phyloP scores from a whole-genome alignment of 2,888 invertebrate species.

The Drosophila cognata region DNA sequence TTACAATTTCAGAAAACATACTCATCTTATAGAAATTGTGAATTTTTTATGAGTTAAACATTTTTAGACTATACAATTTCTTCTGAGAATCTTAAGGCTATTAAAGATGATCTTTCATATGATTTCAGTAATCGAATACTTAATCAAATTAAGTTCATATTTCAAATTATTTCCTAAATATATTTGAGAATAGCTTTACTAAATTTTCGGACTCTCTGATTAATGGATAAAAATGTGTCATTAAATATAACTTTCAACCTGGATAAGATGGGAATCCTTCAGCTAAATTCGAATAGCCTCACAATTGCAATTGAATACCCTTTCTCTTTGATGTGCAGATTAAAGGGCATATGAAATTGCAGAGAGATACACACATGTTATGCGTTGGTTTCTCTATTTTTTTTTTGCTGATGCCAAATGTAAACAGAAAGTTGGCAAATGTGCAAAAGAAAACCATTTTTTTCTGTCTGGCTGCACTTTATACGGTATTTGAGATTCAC shows the following conservation, averaged over 20 bases:
- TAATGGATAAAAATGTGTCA: background rate
- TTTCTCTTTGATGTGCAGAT: background rate
- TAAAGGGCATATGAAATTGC: constrained; percentile 30
- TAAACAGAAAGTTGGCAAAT: constrained; percentile 77
- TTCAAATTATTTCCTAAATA: background rate
- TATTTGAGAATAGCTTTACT: background rate
- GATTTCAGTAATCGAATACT: background rate
- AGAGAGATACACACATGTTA: constrained; percentile 29
- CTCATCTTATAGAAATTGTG: background rate
- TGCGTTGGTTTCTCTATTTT: constrained; percentile 35
- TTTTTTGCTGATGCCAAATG: constrained; percentile 59
- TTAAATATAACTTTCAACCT: background rate
- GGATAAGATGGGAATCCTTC: background rate
- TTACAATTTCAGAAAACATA: background rate
- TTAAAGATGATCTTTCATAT: background rate
- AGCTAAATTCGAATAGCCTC: background rate
- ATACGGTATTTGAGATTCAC: constrained; percentile 6
- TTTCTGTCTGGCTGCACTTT: background rate
- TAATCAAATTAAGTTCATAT: background rate
- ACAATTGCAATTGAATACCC: constrained; percentile 20
- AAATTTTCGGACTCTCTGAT: background rate
- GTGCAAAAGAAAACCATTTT: constrained; percentile 52
- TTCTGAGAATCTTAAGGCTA: background rate
- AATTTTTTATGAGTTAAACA: background rate
- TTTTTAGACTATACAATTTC: background rate